These are phyloP conservation scores for Tichodroma muraria DNA, from an alignment of 2,113 vertebrate species.

Conservation along the genomic window DNA sequence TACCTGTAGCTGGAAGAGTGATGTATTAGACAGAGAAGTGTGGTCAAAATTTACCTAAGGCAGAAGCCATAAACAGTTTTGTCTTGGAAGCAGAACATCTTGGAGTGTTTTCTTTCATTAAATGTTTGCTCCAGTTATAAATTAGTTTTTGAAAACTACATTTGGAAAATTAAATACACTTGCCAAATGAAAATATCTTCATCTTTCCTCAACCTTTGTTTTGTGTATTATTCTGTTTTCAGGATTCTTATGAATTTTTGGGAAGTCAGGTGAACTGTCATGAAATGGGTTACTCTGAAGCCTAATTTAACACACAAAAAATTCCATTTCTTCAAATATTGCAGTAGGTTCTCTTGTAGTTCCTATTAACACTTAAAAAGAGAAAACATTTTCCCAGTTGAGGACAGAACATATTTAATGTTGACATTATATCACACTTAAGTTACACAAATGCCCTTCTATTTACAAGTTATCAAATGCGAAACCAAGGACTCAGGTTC, in stretches of 20 bases:
- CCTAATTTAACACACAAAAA: not conserved
- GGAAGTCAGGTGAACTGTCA: not conserved
- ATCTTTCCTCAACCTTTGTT: not conserved
- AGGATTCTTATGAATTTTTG: not conserved
- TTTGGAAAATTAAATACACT: not conserved
- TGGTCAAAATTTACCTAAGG: not conserved
- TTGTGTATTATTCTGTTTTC: not conserved
- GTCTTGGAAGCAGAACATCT: not conserved
- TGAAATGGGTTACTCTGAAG: not conserved
- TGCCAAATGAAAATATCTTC: not conserved
- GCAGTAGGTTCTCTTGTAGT: not conserved
- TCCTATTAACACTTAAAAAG: not conserved
- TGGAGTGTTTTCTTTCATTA: not conserved
- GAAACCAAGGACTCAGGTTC: not conserved
- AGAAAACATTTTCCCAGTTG: not conserved
- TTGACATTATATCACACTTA: not conserved
- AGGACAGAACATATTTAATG: not conserved
- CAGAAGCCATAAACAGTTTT: not conserved
- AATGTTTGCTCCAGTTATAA: not conserved
- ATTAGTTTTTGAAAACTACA: not conserved
- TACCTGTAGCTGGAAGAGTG: not conserved
- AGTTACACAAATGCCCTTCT: not conserved
- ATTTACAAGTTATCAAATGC: not conserved
- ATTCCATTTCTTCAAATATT: not conserved
- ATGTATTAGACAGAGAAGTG: not conserved